Evolutionary conservation across 2,888 invertebrate species (phyloP).

Genomic region (Anarsia innoxiella): DNA sequence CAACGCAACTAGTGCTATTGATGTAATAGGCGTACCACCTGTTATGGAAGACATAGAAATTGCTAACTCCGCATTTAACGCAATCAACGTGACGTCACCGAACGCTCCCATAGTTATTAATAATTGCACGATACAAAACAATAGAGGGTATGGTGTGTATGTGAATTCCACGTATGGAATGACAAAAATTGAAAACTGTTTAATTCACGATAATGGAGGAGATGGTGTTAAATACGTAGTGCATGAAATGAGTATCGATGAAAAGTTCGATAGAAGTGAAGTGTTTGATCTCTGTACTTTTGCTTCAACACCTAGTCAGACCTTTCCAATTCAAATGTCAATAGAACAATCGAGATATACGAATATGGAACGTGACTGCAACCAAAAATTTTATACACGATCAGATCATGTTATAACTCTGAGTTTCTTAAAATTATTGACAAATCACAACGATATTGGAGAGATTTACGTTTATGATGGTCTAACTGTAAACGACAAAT

Average conservation of each 20-base stretch:
- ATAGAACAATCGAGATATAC: slow-evolving; percentile 86
- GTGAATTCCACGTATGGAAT: slow-evolving; percentile 92
- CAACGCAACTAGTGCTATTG: slow-evolving; percentile 87
- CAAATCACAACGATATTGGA: slow-evolving; percentile 84
- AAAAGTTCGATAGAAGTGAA: slow-evolving; percentile 82
- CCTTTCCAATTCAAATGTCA: slow-evolving; percentile 89
- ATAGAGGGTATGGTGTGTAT: slow-evolving; percentile 91
- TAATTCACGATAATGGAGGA: slow-evolving; percentile 88
- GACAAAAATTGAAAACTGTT: slow-evolving; percentile 84
- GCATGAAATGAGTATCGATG: slow-evolving; percentile 85
- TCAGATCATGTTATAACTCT: slow-evolving; percentile 89
- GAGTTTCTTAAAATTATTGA: slow-evolving; percentile 87
- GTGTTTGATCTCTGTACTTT: slow-evolving; percentile 90
- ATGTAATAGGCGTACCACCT: slow-evolving; percentile 93
- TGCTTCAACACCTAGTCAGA: slow-evolving; percentile 88
- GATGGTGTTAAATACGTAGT: slow-evolving; percentile 93
- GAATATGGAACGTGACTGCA: slow-evolving; percentile 81
- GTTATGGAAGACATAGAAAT: slow-evolving; percentile 88
- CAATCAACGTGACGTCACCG: slow-evolving; percentile 90
- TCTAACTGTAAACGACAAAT: slow-evolving; percentile 79
- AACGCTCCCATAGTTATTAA: slow-evolving; percentile 86
- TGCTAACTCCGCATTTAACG: slow-evolving; percentile 92
- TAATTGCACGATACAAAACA: slow-evolving; percentile 88
- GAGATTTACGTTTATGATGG: slow-evolving; percentile 87
- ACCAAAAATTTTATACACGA: slow-evolving; percentile 86